phyloP scores from a whole-genome alignment of 2,113 vertebrate species.

The Mustelus asterias region DNA sequence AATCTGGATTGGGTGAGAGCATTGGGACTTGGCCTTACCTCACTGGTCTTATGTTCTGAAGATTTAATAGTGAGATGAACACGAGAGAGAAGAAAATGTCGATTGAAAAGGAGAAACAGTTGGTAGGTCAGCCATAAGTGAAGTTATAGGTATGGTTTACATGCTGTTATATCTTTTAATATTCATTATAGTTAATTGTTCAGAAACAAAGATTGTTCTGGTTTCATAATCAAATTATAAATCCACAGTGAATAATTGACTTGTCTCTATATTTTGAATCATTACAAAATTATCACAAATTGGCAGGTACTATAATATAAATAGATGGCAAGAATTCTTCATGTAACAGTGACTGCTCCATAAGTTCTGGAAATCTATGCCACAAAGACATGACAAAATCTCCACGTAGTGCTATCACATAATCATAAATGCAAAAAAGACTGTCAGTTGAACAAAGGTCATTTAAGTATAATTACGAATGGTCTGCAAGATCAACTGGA shows the following conservation, averaged over 20 bases:
- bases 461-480: constrained; percentile 25
- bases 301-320: not conserved
- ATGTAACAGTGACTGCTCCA: not conserved
- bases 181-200: not conserved
- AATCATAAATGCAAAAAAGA: constrained; percentile 13
- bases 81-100: not conserved
- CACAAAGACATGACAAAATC: not conserved
- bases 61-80: not conserved
- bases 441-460: constrained; percentile 14
- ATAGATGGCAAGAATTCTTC: not conserved
- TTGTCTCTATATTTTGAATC: not conserved
- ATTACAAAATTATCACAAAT: not conserved
- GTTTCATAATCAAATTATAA: not conserved
- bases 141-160: not conserved
- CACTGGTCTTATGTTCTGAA: not conserved
- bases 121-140: not conserved
- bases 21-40: not conserved
- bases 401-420: not conserved
- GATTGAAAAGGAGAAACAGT: not conserved
- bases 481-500: not conserved
- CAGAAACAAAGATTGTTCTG: not conserved
- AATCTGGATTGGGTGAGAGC: not conserved
- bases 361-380: not conserved
- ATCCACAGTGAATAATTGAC: not conserved
- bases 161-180: not conserved